These are phyloP conservation scores for Noctua janthina DNA, from an alignment of 2,888 invertebrate genomes.

Conservation along the genomic window DNA sequence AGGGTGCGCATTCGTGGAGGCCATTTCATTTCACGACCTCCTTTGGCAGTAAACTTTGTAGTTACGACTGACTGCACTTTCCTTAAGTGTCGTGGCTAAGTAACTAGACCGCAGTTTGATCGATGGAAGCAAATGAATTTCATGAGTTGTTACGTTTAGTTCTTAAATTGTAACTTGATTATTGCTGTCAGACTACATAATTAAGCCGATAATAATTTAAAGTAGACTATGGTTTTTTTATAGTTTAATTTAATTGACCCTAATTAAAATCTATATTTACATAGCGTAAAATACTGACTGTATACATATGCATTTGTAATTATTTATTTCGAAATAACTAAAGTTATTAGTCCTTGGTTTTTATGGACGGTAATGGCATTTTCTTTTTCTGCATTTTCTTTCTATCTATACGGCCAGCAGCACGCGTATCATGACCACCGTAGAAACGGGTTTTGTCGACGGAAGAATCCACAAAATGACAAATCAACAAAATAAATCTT, in stretches of 20 bases:
- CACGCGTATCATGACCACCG: no score
- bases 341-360: no score
- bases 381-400: background rate
- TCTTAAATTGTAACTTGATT: background rate
- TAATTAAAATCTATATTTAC: no score
- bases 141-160: background rate
- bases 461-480: no score
- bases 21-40: conserved; percentile 4
- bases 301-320: no score
- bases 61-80: conserved; percentile 11
- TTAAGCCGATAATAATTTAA: no score
- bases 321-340: no score
- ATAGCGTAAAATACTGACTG: no score
- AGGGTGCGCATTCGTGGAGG: background rate
- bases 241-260: no score
- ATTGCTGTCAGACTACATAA: background rate
- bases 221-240: background rate
- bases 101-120: conserved; percentile 4
- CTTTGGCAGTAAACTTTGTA: conserved; percentile 2
- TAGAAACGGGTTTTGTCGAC: no score
- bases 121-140: background rate
- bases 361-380: background rate
- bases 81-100: conserved; percentile 15
- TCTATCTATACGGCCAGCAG: background rate
- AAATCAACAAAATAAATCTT: no score